Percentiles rank a stretch among this genome's conserved stretches.
These are phyloP conservation scores for Platichthys stellatus DNA, from an alignment of 2,113 vertebrate genomes.

Conservation along the genomic window DNA sequence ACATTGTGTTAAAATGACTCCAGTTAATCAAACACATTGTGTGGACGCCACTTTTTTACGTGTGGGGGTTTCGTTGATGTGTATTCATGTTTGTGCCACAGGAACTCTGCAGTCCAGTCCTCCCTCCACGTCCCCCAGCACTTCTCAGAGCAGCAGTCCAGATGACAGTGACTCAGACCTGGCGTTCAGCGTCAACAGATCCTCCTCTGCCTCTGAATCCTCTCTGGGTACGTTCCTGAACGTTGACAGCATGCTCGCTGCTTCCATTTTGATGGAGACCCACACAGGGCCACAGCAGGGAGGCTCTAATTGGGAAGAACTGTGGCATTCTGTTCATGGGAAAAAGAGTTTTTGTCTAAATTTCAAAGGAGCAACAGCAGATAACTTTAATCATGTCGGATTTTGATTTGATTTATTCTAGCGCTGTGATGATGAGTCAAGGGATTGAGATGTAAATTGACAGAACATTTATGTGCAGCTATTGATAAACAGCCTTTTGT, in stretches of 20 bases:
- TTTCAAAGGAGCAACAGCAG: not conserved
- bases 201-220: constrained; percentile 96
- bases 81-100: constrained; percentile 69
- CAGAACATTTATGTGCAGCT: not conserved
- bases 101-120: constrained; percentile 93
- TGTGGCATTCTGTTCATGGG: not conserved
- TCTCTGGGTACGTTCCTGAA: constrained; percentile 89
- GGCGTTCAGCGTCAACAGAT: constrained; percentile 96
- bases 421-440: not conserved
- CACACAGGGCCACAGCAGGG: not conserved
- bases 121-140: constrained; percentile 86
- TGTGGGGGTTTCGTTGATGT: constrained; percentile 30
- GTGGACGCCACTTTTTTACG: constrained; percentile 3
- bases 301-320: not conserved
- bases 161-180: constrained; percentile 97
- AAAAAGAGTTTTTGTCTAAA: not conserved
- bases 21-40: not conserved
- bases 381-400: not conserved
- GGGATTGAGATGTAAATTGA: not conserved
- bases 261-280: constrained; percentile 10
- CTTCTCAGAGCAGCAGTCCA: constrained; percentile 91
- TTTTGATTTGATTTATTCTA: not conserved
- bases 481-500: not conserved
- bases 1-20: not conserved
- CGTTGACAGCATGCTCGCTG: constrained; percentile 12